These are phyloP conservation scores for Crax fasciolata DNA, from an alignment of 2,797 vertebrate genomes.

Conservation along the genomic window DNA sequence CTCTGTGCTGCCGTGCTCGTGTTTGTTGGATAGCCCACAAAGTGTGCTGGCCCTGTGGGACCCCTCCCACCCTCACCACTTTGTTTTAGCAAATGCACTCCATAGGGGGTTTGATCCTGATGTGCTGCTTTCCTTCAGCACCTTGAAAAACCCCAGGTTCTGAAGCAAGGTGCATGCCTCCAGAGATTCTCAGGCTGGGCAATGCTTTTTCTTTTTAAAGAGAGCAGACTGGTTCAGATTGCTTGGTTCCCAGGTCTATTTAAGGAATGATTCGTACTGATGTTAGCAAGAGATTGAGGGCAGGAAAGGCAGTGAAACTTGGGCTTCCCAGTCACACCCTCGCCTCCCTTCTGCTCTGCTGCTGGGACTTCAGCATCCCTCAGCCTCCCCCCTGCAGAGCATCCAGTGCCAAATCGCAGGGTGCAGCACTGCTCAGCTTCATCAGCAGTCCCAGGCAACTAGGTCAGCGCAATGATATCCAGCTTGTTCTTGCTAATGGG, in stretches of 20 bases:
- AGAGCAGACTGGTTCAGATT: neutral
- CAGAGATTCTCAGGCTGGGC: neutral
- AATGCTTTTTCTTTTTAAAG: neutral
- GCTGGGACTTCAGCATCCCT: neutral
- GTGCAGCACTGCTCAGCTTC: neutral
- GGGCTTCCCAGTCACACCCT: neutral
- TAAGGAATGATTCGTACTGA: neutral
- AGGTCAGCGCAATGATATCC: neutral
- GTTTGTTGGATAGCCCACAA: neutral
- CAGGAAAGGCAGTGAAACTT: neutral
- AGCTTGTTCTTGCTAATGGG: neutral
- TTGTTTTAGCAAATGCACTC: neutral
- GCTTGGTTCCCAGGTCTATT: neutral
- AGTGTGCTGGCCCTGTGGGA: neutral
- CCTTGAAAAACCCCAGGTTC: neutral
- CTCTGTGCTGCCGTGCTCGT: neutral
- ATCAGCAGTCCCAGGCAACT: neutral
- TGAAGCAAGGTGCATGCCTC: neutral
- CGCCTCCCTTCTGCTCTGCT: neutral
- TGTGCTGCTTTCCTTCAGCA: neutral
- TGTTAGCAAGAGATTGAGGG: neutral
- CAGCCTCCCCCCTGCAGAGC: neutral
- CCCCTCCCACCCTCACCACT: neutral
- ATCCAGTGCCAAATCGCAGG: neutral
- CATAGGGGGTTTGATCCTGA: neutral